Evolutionary conservation across 1,140 invertebrate genomes (phyloP).

Genomic region (Plectrocnemia conspersa): DNA sequence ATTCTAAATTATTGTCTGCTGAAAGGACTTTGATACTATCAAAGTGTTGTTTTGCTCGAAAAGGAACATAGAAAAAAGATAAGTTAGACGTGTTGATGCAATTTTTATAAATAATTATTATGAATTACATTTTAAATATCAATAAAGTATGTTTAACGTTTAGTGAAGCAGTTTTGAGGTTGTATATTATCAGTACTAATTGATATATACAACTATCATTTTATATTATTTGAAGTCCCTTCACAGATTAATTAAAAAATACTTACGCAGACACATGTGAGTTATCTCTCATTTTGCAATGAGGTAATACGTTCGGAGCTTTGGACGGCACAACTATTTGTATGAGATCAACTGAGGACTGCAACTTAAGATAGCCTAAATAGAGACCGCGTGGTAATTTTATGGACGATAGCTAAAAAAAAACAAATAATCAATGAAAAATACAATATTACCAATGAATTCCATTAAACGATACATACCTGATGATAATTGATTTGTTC

Average conservation of each 20-base stretch:
- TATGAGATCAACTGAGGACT: constrained; percentile 90
- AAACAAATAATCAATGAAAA: not conserved
- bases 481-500: constrained; percentile 92
- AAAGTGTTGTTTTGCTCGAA: too few species aligned
- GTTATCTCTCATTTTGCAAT: constrained; percentile 88
- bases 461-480: constrained; percentile 45
- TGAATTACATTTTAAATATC: too few species aligned
- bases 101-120: too few species aligned
- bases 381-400: constrained; percentile 83
- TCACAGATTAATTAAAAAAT: constrained; percentile 30
- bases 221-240: not conserved
- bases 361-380: constrained; percentile 91
- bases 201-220: too few species aligned
- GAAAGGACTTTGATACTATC: too few species aligned
- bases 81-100: too few species aligned
- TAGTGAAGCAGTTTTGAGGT: too few species aligned
- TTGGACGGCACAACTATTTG: constrained; percentile 88
- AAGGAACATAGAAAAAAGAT: too few species aligned
- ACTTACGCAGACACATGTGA: constrained; percentile 91
- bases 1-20: too few species aligned
- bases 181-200: too few species aligned
- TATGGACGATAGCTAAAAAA: constrained; percentile 59
- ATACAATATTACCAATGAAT: not conserved
- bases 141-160: too few species aligned
- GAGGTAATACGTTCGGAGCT: constrained; percentile 88